These are phyloP conservation scores for Cyclura pinguis DNA, from an alignment of 2,797 vertebrate genomes.

Conservation along the genomic window DNA sequence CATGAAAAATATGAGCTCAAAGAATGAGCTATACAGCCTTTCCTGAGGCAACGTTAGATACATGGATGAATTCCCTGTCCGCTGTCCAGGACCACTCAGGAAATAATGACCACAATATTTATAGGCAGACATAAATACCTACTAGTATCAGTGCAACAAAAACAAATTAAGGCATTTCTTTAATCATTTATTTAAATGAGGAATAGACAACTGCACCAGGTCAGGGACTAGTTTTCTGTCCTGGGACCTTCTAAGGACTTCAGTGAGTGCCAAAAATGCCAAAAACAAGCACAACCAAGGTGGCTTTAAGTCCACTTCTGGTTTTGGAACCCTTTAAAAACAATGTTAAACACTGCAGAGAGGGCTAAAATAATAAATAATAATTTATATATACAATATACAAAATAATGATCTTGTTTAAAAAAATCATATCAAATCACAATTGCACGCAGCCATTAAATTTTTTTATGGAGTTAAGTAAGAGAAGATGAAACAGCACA, in stretches of 20 bases:
- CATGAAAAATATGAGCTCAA: background rate
- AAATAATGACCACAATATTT: background rate
- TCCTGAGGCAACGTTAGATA: background rate
- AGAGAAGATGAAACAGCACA: background rate
- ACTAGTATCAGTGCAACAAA: background rate
- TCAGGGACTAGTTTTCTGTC: too few relatives aligned
- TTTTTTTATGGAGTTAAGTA: too few relatives aligned
- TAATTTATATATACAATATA: too few relatives aligned
- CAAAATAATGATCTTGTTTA: too few relatives aligned
- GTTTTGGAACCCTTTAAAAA: too few relatives aligned
- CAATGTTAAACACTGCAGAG: too few relatives aligned
- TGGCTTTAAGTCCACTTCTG: too few relatives aligned
- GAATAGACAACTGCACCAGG: background rate
- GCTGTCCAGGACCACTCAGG: slow-evolving; percentile 8
- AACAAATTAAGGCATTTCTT: background rate
- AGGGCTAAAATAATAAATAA: too few relatives aligned
- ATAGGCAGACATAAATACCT: background rate
- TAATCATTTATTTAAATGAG: background rate
- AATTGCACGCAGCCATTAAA: too few relatives aligned
- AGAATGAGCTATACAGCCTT: background rate
- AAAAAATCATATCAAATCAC: background rate
- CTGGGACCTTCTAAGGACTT: too few relatives aligned
- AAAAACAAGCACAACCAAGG: background rate
- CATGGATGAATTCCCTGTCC: background rate
- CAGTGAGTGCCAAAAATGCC: background rate